These are phyloP conservation scores for Microplitis deprimator DNA, from an alignment of 2,888 invertebrate species.

Conservation along the genomic window DNA sequence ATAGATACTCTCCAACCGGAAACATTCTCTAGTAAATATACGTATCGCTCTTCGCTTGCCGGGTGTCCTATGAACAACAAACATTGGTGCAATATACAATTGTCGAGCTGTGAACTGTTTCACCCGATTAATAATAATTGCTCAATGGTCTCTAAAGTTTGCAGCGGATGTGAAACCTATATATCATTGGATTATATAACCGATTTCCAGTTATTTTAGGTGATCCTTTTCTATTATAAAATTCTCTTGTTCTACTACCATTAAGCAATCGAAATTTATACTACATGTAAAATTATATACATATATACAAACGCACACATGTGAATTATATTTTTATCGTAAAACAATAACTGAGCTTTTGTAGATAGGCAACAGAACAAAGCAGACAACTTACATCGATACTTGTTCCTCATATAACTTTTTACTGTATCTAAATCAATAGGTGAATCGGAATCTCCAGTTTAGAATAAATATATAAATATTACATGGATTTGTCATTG, in stretches of 20 bases:
- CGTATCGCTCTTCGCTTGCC: constrained; percentile 80
- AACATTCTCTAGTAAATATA: constrained; percentile 81
- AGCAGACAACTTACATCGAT: constrained; percentile 9
- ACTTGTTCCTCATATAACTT: constrained; percentile 4
- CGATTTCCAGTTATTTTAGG: not conserved
- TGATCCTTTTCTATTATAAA: constrained; percentile 2
- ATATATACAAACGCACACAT: not conserved
- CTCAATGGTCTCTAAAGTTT: constrained; percentile 37
- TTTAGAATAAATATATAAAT: constrained; percentile 9
- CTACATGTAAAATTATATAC: not conserved
- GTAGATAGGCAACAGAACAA: too few relatives aligned
- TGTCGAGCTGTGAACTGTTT: constrained; percentile 28
- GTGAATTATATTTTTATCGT: not conserved
- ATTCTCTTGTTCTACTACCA: not conserved
- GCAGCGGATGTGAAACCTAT: constrained; percentile 32
- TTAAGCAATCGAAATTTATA: not conserved
- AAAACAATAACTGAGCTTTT: constrained; percentile 9
- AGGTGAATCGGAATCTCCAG: constrained; percentile 14
- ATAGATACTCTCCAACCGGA: constrained; percentile 33
- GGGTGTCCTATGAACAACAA: constrained; percentile 67
- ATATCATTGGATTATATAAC: constrained; percentile 18
- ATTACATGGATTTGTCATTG: not conserved
- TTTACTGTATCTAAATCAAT: constrained; percentile 14
- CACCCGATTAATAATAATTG: constrained; percentile 42
- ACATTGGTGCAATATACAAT: constrained; percentile 22